Conservation (phyloP, 2,888 invertebrate species). For the Drosophila aldrichi region DNA sequence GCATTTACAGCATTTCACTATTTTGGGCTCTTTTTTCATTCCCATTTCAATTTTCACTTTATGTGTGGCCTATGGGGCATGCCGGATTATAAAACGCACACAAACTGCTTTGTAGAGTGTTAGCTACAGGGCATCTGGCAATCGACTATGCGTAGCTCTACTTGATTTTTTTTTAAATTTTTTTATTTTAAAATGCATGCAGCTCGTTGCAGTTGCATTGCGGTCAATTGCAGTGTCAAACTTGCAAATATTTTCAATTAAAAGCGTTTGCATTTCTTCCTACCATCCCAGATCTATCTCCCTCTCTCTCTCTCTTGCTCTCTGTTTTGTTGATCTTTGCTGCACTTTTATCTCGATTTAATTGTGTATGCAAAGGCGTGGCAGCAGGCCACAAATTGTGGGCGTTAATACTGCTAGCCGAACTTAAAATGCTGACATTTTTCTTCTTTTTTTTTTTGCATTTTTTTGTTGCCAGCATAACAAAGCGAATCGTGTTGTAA, state of each 20-base stretch:
- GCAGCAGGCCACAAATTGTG: slow-evolving; percentile 24
- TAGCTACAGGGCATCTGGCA: slow-evolving; percentile 9
- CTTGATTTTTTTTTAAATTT: background rate
- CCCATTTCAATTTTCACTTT: background rate
- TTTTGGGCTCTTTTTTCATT: background rate
- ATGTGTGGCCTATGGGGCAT: background rate
- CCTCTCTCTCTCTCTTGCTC: background rate
- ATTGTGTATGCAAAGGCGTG: slow-evolving; percentile 53
- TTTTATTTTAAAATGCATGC: slow-evolving; percentile 39
- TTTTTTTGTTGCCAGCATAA: slow-evolving; percentile 37
- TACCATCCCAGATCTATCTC: slow-evolving; percentile 1
- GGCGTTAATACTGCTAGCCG: slow-evolving; percentile 37
- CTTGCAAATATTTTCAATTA: slow-evolving; percentile 77
- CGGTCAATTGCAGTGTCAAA: slow-evolving; percentile 74
- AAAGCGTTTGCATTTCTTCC: slow-evolving; percentile 48
- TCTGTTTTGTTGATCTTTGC: slow-evolving; percentile 31
- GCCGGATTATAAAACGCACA: background rate
- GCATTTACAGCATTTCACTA: slow-evolving; percentile 17
- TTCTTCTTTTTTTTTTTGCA: background rate
- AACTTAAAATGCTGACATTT: slow-evolving; percentile 52
- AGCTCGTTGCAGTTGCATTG: slow-evolving; percentile 51
- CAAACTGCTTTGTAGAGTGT: background rate
- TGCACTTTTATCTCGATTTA: slow-evolving; percentile 60
- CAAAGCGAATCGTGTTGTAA: slow-evolving; percentile 41
- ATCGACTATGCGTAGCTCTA: background rate